phyloP scores from a whole-genome alignment of 2,797 vertebrate genomes.

The Oreortyx pictus region DNA sequence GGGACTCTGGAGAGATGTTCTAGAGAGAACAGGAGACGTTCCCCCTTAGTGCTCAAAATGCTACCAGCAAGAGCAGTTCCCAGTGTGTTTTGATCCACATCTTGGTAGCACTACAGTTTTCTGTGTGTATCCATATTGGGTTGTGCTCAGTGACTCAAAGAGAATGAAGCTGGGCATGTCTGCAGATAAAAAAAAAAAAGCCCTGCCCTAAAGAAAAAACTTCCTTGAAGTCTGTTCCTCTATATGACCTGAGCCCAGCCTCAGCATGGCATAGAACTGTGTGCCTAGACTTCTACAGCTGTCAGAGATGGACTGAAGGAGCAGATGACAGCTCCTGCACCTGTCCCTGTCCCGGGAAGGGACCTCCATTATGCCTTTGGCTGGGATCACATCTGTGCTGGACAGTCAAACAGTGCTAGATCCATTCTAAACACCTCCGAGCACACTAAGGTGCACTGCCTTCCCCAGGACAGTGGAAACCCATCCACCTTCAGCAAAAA shows the following conservation, averaged over 20 bases:
- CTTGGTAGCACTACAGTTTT: neutral
- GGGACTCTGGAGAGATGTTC: neutral
- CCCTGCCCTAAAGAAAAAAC: neutral
- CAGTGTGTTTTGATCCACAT: neutral
- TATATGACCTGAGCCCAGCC: fast-evolving
- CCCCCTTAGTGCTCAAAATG: neutral
- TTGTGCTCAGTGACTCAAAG: fast-evolving
- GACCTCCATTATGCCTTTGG: fast-evolving
- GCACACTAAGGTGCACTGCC: no score
- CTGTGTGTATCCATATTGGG: neutral
- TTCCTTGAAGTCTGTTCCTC: neutral
- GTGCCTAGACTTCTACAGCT: neutral
- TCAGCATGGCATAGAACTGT: fast-evolving
- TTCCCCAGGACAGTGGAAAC: neutral
- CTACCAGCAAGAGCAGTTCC: neutral
- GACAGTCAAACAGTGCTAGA: neutral
- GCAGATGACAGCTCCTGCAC: neutral
- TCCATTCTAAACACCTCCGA: neutral
- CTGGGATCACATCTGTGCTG: neutral
- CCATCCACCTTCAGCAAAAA: neutral
- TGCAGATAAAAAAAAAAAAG: fast-evolving
- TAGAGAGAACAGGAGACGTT: no score
- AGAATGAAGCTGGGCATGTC: neutral
- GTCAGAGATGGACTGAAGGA: neutral
- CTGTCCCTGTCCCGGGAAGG: neutral